Base-by-base conservation (phyloP, 2,888 invertebrate species). In the Eristalinus sepulchralis region DNA sequence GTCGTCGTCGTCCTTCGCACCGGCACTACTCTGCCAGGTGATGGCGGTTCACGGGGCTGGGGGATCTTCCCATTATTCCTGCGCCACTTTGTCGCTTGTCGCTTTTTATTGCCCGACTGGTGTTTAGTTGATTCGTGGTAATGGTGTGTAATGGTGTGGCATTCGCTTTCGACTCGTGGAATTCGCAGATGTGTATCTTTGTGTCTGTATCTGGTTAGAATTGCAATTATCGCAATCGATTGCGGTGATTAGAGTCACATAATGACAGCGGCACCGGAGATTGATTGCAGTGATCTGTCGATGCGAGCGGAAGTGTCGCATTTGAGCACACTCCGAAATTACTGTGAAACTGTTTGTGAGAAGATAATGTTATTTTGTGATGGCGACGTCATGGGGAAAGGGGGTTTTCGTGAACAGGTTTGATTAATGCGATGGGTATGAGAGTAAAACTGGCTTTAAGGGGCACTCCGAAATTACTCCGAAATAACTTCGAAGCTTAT, bases 81-180 rank as follows among this genome's bases (percentile, higher is more conserved):
- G 80, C 84, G 80, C 80, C 80, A 84, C 84, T 84, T 84, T 84
- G 83, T 75, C 80, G 83, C 83, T 83, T 83, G 83, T 76, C 66
- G 70, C 75, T 84, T 84, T 80, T 84, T 80, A 84, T 84, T 80
- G 75, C 75, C 67, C 59, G 78, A 83, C 72, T 68, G 62, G 68
- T 33, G 59, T 67, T 27, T 60, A 66, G 39, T 67, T 53, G 66
- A n/a, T 64, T 17, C 63, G 68, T 33, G 31, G 59, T 53, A 67
- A 59, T 70, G 33, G 57, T 78, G 57, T 36, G 63, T 34, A 57
- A 68, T 63, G 77, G 70, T 66, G 71, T 64, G 73, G 63, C 83
- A 59, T 75, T 83, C 83, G 75, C 83, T 83, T 79, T 83, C 79
- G 53, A 79, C 79, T 47, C 22, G n/a, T 75, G 75, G 79, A 79